Conservation (phyloP, 2,113 vertebrate species). For the Neodontobutis hainanensis region DNA sequence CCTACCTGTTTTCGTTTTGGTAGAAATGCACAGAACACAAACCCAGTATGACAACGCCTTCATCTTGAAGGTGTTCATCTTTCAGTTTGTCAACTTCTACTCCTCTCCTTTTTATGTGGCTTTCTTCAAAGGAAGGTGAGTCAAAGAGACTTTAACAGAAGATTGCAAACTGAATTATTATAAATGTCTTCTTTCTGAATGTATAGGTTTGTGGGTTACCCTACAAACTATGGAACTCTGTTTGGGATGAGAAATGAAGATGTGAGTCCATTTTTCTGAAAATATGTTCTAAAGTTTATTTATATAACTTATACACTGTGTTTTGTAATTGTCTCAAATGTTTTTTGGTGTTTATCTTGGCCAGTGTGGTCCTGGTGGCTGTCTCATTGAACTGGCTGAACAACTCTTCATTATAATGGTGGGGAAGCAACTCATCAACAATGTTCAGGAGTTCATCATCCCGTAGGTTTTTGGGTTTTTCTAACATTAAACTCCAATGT, state of each 20-base stretch:
- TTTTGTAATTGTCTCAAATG: background rate
- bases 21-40: constrained; percentile 86
- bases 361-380: constrained; percentile 81
- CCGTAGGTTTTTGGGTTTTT: constrained; percentile 66
- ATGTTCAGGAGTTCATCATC: constrained; percentile 81
- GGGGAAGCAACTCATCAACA: constrained; percentile 83
- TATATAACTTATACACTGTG: background rate
- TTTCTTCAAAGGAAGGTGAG: constrained; percentile 85
- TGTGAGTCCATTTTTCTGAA: constrained; percentile 62
- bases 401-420: constrained; percentile 86
- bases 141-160: background rate
- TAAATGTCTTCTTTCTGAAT: constrained; percentile 10
- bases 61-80: constrained; percentile 85
- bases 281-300: background rate
- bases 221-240: constrained; percentile 79
- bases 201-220: constrained; percentile 81
- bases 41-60: constrained; percentile 83
- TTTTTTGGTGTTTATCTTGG: constrained; percentile 25
- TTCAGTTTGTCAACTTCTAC: constrained; percentile 86
- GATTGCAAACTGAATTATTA: background rate
- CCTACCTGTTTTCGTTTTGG: constrained; percentile 11
- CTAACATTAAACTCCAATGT: background rate
- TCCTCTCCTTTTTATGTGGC: constrained; percentile 84
- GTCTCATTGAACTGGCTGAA: constrained; percentile 81
- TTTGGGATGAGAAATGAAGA: constrained; percentile 84